Evolutionary conservation across 2,797 vertebrate species (phyloP).

Genomic region (Muscicapa comitata): DNA sequence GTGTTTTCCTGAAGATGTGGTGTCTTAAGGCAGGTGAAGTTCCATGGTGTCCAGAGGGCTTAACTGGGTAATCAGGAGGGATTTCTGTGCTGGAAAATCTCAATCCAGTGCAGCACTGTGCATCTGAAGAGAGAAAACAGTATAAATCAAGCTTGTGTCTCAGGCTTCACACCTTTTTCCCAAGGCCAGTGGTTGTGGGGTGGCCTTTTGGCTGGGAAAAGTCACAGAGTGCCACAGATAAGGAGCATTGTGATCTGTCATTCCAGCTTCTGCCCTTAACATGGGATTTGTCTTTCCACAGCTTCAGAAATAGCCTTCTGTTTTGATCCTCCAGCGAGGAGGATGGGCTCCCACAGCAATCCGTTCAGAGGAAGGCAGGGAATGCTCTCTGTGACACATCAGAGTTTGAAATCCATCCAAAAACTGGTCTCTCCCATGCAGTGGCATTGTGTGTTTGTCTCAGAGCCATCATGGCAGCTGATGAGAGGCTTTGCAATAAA

Average conservation of each 20-base stretch:
- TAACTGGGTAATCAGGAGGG: not conserved
- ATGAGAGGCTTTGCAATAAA: slow-evolving; percentile 47
- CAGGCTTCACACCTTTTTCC: not conserved
- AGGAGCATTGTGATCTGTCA: not conserved
- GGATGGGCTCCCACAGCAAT: not conserved
- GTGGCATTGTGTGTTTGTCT: slow-evolving; percentile 48
- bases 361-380: not conserved
- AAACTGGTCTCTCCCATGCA: slow-evolving; percentile 18
- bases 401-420: slow-evolving; percentile 50
- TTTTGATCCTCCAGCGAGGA: not conserved
- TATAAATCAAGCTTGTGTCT: not conserved
- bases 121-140: not conserved
- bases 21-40: not conserved
- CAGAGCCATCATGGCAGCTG: slow-evolving; percentile 55
- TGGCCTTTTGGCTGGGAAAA: not conserved
- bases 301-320: slow-evolving; percentile 37
- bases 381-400: not conserved
- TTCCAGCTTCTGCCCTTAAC: slow-evolving; percentile 25
- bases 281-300: not conserved
- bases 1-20: not conserved
- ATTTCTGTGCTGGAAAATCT: not conserved
- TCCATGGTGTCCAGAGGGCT: not conserved
- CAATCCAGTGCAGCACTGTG: not conserved
- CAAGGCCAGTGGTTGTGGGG: not conserved
- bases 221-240: not conserved